Base-by-base conservation (phyloP, 1,140 invertebrate genomes). In the Bicyclus anynana region DNA sequence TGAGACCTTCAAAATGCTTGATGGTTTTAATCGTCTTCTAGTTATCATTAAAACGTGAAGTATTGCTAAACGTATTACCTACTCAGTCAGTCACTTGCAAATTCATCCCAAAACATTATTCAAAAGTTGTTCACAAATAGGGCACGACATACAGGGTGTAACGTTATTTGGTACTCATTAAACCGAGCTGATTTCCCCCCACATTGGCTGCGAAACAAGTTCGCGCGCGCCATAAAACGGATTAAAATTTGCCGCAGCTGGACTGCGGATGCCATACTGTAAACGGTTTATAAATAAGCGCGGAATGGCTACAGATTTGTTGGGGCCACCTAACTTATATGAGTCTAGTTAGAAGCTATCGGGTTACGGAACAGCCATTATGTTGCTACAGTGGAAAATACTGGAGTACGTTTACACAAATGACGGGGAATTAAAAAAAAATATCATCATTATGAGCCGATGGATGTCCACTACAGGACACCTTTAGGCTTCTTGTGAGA, bases 91-190 rank as follows among this genome's bases (percentile, higher is more conserved):
- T n/a, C n/a, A n/a, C n/a, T n/a, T n/a, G n/a, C n/a, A n/a, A n/a
- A n/a, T n/a, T 48, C 14, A 37, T 4, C 12, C 12, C 20, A 53
- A 46, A 44, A 12, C 27, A 17, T 33, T 13, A 53, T 23, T 27
- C n/a, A 2, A 17, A 49, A 56, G 13, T 56, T 29, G n/a, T 26
- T 40, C 46, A 27, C 26, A 42, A 50, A 57, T 33, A 49, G 47
- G 23, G 17, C 42, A 47, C 16, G 33, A 9, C 18, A 48, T 46
- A 55, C 35, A 42, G 48, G 53, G 42, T 62, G 59, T 64, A 60
- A 62, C 64, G 64, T 68, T 70, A 72, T 75, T 80, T 69, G 58
- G 62, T 58, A 67, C 72, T 77, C 70, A 80, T 75, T 80, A 72
- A 71, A 63, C 66, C 47, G 46, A 37, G 62, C 59, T 66, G 67